Evolutionary conservation across 2,888 invertebrate species (phyloP).

Genomic region (Mellilla xanthometata): DNA sequence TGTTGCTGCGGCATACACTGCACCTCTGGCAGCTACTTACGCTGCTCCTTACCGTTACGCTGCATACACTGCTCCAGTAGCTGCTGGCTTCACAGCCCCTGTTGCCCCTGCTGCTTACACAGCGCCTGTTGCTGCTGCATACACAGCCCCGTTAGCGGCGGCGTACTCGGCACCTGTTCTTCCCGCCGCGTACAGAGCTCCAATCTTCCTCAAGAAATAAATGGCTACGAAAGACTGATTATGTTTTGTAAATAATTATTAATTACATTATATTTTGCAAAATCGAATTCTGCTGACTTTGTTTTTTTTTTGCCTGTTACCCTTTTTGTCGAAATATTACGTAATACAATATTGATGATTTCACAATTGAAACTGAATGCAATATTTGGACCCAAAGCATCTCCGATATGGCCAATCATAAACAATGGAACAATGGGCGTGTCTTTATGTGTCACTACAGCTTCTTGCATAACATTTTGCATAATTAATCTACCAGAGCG

Average conservation of each 20-base stretch:
- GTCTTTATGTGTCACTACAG: background rate
- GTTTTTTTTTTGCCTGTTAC: too few relatives aligned
- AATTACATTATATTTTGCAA: too few relatives aligned
- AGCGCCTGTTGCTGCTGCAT: slow-evolving; percentile 43
- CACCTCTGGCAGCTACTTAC: slow-evolving; percentile 32
- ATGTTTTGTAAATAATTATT: background rate
- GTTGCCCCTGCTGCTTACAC: slow-evolving; percentile 45
- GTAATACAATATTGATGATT: too few relatives aligned
- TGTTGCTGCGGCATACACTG: slow-evolving; percentile 35
- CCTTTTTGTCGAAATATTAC: too few relatives aligned
- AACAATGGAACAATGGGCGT: slow-evolving; percentile 8
- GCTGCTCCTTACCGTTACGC: slow-evolving; percentile 28
- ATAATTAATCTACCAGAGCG: too few relatives aligned
- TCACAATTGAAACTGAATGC: background rate
- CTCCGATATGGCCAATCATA: slow-evolving; percentile 1
- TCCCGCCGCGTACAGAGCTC: slow-evolving; percentile 46
- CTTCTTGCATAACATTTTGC: slow-evolving; percentile 1
- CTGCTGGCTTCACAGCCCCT: slow-evolving; percentile 41
- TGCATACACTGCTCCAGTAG: slow-evolving; percentile 41
- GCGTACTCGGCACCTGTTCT: slow-evolving; percentile 51
- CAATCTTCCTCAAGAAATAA: slow-evolving; percentile 39
- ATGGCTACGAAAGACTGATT: slow-evolving; percentile 16
- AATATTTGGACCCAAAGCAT: background rate
- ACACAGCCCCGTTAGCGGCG: slow-evolving; percentile 52
- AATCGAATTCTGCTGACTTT: too few relatives aligned